A percentile compares a stretch with the other conserved stretches of the same genome.
These are phyloP conservation scores for Platycheirus rosarum DNA, from an alignment of 2,888 invertebrate species.

Conservation along the genomic window DNA sequence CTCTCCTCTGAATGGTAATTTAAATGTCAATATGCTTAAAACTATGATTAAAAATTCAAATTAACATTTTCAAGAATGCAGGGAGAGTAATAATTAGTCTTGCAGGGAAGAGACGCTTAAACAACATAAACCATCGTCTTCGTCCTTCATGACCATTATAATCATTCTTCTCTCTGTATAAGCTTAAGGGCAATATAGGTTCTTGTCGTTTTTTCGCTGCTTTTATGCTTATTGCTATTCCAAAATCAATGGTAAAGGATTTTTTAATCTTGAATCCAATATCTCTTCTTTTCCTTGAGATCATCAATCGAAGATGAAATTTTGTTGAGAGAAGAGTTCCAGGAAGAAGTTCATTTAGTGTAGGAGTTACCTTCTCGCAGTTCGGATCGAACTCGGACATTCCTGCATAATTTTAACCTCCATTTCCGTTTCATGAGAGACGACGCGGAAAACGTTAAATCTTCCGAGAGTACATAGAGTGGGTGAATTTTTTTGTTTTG, in stretches of 20 bases:
- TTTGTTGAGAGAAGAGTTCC: no score
- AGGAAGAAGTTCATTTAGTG: no score
- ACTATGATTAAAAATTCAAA: constrained; percentile 59
- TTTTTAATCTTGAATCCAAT: constrained; percentile 67
- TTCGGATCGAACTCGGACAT: constrained; percentile 1
- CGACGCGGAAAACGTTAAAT: constrained; percentile 21
- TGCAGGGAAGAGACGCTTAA: background rate
- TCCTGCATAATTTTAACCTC: constrained; percentile 34
- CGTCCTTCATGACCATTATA: constrained; percentile 1
- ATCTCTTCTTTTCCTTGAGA: constrained; percentile 28
- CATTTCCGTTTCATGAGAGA: constrained; percentile 29
- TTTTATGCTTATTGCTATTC: constrained; percentile 45
- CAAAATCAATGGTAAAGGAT: constrained; percentile 63
- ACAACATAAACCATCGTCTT: background rate
- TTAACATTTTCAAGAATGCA: background rate
- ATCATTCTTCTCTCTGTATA: constrained; percentile 30
- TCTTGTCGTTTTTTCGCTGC: constrained; percentile 24
- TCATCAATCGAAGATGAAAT: constrained; percentile 42
- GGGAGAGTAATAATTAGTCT: constrained; percentile 50
- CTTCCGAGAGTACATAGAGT: background rate
- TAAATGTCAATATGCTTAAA: constrained; percentile 37
- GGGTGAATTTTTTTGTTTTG: background rate
- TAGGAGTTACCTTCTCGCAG: background rate
- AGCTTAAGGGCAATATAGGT: constrained; percentile 23
- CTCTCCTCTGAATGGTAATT: constrained; percentile 24